Percentiles rank a stretch among this genome's conserved stretches.
Evolutionary conservation across 2,888 invertebrate genomes (phyloP).

Genomic region (Eupelmus urozonus): DNA sequence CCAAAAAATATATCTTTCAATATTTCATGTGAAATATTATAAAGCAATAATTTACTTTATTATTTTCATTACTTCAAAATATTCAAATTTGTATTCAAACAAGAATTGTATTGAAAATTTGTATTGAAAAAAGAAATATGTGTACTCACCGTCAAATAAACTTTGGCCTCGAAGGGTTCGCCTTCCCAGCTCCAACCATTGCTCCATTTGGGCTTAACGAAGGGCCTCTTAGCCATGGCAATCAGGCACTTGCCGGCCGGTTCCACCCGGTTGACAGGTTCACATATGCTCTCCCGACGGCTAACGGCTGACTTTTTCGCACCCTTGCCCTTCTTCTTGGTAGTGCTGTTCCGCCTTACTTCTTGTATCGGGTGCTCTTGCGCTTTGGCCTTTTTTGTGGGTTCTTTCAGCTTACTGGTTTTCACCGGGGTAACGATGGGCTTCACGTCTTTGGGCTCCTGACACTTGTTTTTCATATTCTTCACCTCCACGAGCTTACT

Average conservation of each 20-base stretch:
- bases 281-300: constrained; percentile 75
- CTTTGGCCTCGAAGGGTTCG: constrained; percentile 88
- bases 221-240: constrained; percentile 76
- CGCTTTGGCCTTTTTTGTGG: not conserved
- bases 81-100: no score
- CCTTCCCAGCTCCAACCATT: constrained; percentile 97
- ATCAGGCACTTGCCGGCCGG: constrained; percentile 74
- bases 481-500: constrained; percentile 61
- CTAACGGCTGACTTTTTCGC: constrained; percentile 49
- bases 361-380: not conserved
- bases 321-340: constrained; percentile 61
- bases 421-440: not conserved
- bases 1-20: no score
- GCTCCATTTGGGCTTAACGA: constrained; percentile 86
- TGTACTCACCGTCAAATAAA: constrained; percentile 89
- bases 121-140: not conserved
- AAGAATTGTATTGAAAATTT: no score
- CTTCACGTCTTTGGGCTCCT: constrained; percentile 29
- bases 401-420: not conserved
- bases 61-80: no score
- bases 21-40: no score
- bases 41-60: no score
- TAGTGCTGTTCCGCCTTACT: no score
- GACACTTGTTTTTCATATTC: constrained; percentile 36
- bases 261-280: constrained; percentile 67